Evolutionary conservation across 2,113 vertebrate species (phyloP).

Genomic region (Aphyosemion australe): DNA sequence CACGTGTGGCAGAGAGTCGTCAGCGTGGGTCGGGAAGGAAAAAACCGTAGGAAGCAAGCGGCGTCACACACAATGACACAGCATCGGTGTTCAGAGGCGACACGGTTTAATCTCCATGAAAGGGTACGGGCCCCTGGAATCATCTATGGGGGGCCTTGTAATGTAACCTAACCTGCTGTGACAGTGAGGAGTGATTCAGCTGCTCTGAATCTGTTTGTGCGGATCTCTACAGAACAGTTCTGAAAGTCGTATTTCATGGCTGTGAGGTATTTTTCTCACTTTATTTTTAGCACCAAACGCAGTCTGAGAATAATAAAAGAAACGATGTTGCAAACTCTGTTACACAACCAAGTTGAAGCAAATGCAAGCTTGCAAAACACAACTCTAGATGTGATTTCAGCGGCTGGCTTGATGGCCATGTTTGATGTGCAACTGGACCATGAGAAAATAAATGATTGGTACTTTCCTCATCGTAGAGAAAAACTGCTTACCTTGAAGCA

Average conservation of each 20-base stretch:
- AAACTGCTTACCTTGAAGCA: slow-evolving; percentile 5
- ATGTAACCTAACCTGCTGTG: slow-evolving; percentile 75
- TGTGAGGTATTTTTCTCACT: slow-evolving; percentile 57
- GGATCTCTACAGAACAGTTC: slow-evolving; percentile 16
- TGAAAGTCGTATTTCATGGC: slow-evolving; percentile 54
- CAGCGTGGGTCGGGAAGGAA: slow-evolving; percentile 15
- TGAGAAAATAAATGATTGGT: slow-evolving; percentile 21
- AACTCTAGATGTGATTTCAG: slow-evolving; percentile 15
- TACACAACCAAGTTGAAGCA: slow-evolving; percentile 30
- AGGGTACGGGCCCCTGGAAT: slow-evolving; percentile 50
- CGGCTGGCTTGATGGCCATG: not conserved
- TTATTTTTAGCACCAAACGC: slow-evolving; percentile 62
- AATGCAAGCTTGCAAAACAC: slow-evolving; percentile 13
- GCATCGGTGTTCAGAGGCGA: slow-evolving; percentile 33
- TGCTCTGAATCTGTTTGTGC: slow-evolving; percentile 28
- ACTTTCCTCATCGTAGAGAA: not conserved
- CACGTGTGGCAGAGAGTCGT: not conserved
- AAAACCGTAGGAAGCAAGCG: slow-evolving; percentile 38
- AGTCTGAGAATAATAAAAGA: slow-evolving; percentile 35
- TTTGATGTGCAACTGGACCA: slow-evolving; percentile 19
- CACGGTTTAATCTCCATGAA: slow-evolving; percentile 15
- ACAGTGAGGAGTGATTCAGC: slow-evolving; percentile 71
- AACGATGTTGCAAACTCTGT: slow-evolving; percentile 38
- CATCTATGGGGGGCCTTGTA: slow-evolving; percentile 57
- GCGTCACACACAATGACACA: slow-evolving; percentile 35